Evolutionary conservation across 2,797 vertebrate species (phyloP), one percentile per base, ranked within the genome.

Genomic region (Phoeniculus purpureus): DNA sequence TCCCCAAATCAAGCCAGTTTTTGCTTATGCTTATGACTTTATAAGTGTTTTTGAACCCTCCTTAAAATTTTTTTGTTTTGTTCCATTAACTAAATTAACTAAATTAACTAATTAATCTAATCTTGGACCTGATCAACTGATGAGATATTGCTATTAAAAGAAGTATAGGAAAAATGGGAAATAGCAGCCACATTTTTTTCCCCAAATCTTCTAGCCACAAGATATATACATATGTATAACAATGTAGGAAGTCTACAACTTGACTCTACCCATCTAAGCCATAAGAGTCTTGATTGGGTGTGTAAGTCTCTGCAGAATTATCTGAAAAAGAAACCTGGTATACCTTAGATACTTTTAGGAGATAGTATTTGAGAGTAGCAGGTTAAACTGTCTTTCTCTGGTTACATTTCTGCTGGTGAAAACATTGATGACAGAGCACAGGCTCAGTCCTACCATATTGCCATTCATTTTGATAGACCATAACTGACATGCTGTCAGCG

Each of bases 211-310:
- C 37, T 68, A 73, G 83, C 75, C 20, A 32, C 20, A 27, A 68
- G 67, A 64, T 14, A 64, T 4, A 27, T 27, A 68, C 2, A 43
- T 73, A 51, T 29, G 9, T 51, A 21, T 70, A 85, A 25, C 15
- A 66, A 18, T 37, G 11, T 47, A 54, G 56, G 17, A 61, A 20
- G 6, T n/a, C 29, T 34, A 19, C 9, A 43, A 4, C 26, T 60
- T 76, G 32, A 37, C 8, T 43, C 18, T 26, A 51, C 8, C 8
- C 25, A 9, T 62, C 26, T 34, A 77, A 74, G 50, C 19, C 21
- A 4, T 60, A 54, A 34, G 14, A 75, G 7, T 47, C 17, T 21
- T 50, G 17, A 64, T 47, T 31, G 52, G 0, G 0, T 8, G 4
- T 22, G 14, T 23, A 6, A 47, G 8, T 43, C 8, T 52, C 76